Evolutionary conservation across 1,140 invertebrate genomes (phyloP), one percentile per base, ranked within the genome.

Genomic region (Aphaenogaster ashmeadi): DNA sequence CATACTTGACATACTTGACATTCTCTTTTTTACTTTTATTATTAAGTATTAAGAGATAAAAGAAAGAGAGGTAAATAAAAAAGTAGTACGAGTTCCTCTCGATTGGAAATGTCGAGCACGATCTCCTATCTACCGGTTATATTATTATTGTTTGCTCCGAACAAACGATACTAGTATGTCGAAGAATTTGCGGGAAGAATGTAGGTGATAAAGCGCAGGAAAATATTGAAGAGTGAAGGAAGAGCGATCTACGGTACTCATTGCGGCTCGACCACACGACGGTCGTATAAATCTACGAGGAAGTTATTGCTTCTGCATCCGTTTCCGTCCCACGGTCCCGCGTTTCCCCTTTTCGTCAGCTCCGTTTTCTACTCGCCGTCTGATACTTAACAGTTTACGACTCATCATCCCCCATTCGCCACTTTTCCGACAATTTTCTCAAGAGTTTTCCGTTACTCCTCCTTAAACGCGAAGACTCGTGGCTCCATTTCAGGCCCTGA

Each of bases 301-400:
- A 91, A 93, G 92, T 94, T 93, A 94, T 90, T 87, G 93, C 91
- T 87, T 88, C 91, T 92, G 92, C 93, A 94, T 94, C 93, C 93
- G 93, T 85, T 94, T 94, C 93, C 93, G 93, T 94, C 93, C 93
- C 93, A 92, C 92, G 93, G 88, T 90, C 92, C 87, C 84, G 56
- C 93, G 75, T 91, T 91, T 80, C 87, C 81, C 87, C 89, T 86
- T 89, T 91, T 64, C 66, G 69, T 84, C 87, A 60, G 67, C 81
- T 64, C 87, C 38, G 60, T 74, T 86, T 67, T 44, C 62, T 90
- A 89, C 89, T 91, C 86, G 81, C 64, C 44, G 89, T 38, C 88
- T 87, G 87, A 87, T 91, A 94, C 92, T 95, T 94, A 93, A 92
- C 91, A 90, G 89, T 94, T 95, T 95, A 95, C 94, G 94, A 94